Evolutionary conservation across 2,797 vertebrate genomes (phyloP), one percentile per base, ranked within the genome.

Genomic region (Periophthalmus magnuspinnatus): DNA sequence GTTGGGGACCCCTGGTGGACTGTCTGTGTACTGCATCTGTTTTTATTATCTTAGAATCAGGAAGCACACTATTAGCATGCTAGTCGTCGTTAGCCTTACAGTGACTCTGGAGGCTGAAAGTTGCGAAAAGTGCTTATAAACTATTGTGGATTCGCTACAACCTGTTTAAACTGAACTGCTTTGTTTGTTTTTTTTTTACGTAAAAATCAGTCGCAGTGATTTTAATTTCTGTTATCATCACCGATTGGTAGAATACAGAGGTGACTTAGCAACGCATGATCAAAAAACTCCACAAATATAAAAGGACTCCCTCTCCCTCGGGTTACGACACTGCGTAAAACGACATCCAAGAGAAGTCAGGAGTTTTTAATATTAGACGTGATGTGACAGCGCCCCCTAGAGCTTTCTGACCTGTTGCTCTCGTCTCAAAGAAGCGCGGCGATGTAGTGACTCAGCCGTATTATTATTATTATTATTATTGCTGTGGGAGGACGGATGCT

Each of bases 331-430:
- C 50, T 70, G 47, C 73, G 63, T 62, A 67, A 76, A 74, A 71
- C 19, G 75, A 79, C 32, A 6, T 34, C 38, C 59, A 60, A 48
- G 63, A 65, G 57, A 65, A 68, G 75, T 66, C 38, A 48, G n/a
- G 66, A 57, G 74, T 81, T 6, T 67, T 76, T 73, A 77, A 76
- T 79, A 52, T 79, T 59, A 78, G 67, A 55, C 67, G 34, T 70
- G 74, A 1, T 38, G 24, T 77, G 69, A 81, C 71, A 75, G 70
- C 52, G 7, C 62, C 38, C 67, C 64, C 36, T 24, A 22, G 67
- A 74, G 67, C n/a, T 68, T 48, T 47, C 57, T 55, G 63, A 75
- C 77, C 67, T 72, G 65, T 75, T 83, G 71, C 61, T 71, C 19
- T 22, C n/a, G 32, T 66, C 63, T 67, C 74, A 76, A 38, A 28